Evolutionary conservation across 2,888 invertebrate species (phyloP).

Genomic region (Stictocephala bisonia): DNA sequence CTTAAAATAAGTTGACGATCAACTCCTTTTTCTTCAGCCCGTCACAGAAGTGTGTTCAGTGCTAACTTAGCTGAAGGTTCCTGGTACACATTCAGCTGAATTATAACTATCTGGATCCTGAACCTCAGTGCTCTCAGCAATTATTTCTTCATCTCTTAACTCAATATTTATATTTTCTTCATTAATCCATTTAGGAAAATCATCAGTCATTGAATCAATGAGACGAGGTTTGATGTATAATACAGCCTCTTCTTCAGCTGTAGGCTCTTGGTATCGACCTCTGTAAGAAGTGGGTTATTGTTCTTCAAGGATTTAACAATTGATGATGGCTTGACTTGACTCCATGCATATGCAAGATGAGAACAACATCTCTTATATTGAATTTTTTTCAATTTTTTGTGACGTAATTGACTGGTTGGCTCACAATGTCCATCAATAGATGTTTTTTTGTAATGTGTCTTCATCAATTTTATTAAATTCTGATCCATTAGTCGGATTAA

Average conservation of each 20-base stretch:
- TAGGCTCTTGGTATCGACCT: not conserved
- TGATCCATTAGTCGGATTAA: not conserved
- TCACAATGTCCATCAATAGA: conserved; percentile 1
- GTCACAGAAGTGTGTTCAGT: not conserved
- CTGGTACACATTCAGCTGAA: too few relatives aligned
- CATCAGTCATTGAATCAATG: not conserved
- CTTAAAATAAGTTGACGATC: not conserved
- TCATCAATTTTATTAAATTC: too few relatives aligned
- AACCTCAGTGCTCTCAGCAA: not conserved
- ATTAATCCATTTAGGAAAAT: not conserved
- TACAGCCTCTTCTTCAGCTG: not conserved
- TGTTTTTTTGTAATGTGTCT: too few relatives aligned
- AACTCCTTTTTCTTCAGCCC: too few relatives aligned
- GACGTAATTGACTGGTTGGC: conserved; percentile 7
- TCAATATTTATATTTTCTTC: too few relatives aligned
- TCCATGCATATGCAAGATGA: conserved; percentile 9
- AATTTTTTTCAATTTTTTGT: not conserved
- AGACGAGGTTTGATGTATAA: not conserved
- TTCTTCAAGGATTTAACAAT: not conserved
- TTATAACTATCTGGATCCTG: not conserved
- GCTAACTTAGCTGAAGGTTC: not conserved
- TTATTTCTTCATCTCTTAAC: not conserved
- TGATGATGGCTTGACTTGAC: not conserved
- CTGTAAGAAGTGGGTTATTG: not conserved
- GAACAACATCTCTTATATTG: not conserved